Evolutionary conservation across 1,140 invertebrate genomes (phyloP).

Genomic region (Bombus difficillimus): DNA sequence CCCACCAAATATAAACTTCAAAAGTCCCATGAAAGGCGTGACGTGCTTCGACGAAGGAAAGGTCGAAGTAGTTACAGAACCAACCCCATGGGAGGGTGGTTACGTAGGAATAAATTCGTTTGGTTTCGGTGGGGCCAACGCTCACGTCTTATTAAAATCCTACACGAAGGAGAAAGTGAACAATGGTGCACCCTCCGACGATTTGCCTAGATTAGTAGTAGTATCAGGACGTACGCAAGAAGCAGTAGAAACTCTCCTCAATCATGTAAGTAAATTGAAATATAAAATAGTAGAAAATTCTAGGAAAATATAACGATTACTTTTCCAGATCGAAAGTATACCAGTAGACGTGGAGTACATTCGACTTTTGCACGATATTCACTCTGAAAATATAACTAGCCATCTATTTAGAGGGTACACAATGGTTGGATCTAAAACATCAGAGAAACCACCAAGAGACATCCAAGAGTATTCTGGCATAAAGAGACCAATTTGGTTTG

Average conservation of each 20-base stretch:
- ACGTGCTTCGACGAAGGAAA: slow-evolving; percentile 86
- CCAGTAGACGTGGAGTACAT: slow-evolving; percentile 84
- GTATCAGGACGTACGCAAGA: slow-evolving; percentile 88
- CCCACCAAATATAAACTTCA: slow-evolving; percentile 89
- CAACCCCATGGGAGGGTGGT: slow-evolving; percentile 85
- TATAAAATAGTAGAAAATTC: no score
- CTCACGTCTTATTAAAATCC: slow-evolving; percentile 87
- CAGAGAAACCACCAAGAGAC: slow-evolving; percentile 12
- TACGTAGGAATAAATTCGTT: slow-evolving; percentile 85
- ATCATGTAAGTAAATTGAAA: slow-evolving; percentile 81
- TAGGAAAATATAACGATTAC: not conserved
- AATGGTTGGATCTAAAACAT: slow-evolving; percentile 76
- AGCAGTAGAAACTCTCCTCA: slow-evolving; percentile 87
- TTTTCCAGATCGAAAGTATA: slow-evolving; percentile 78
- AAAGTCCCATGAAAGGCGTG: slow-evolving; percentile 87
- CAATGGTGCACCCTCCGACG: slow-evolving; percentile 80
- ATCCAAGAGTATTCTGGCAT: slow-evolving; percentile 43
- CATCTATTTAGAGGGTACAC: slow-evolving; percentile 86
- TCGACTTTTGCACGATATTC: slow-evolving; percentile 82
- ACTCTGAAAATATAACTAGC: slow-evolving; percentile 83
- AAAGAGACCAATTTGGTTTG: slow-evolving; percentile 60
- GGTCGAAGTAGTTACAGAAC: slow-evolving; percentile 85
- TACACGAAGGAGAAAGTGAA: slow-evolving; percentile 83
- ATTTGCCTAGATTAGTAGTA: slow-evolving; percentile 85
- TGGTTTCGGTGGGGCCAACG: slow-evolving; percentile 86